phyloP scores from a whole-genome alignment of 2,113 vertebrate species.

The Furnarius figulus region DNA sequence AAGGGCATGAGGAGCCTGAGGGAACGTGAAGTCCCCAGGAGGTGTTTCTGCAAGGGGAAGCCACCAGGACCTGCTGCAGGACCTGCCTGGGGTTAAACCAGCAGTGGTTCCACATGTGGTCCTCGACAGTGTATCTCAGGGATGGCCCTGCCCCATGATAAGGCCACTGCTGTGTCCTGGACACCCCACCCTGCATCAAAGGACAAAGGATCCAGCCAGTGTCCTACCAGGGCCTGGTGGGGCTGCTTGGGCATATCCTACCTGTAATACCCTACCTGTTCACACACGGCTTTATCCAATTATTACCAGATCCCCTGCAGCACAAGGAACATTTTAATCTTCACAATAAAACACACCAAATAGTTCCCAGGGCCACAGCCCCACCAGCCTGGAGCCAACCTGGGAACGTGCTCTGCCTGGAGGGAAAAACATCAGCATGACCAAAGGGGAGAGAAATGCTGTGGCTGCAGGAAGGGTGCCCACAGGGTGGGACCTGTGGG shows the following conservation, averaged over 20 bases:
- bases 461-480: background rate
- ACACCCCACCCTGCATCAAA: background rate
- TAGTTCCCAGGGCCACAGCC: background rate
- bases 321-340: background rate
- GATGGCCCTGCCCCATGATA: background rate
- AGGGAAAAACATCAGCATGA: rapidly evolving
- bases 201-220: background rate
- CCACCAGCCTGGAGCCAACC: background rate
- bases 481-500: rapidly evolving
- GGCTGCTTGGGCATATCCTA: background rate
- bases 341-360: background rate
- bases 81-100: background rate
- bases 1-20: background rate
- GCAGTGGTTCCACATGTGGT: background rate
- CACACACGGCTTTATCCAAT: background rate
- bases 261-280: too few species aligned
- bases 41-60: background rate
- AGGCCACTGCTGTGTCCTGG: background rate
- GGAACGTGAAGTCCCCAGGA: background rate
- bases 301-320: background rate
- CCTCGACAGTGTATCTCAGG: background rate
- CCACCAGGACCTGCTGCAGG: background rate
- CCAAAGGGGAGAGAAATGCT: too few species aligned
- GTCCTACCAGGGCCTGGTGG: background rate
- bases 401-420: background rate